These are phyloP conservation scores for Cnemophilus loriae DNA, from an alignment of 2,113 vertebrate species.

Conservation along the genomic window DNA sequence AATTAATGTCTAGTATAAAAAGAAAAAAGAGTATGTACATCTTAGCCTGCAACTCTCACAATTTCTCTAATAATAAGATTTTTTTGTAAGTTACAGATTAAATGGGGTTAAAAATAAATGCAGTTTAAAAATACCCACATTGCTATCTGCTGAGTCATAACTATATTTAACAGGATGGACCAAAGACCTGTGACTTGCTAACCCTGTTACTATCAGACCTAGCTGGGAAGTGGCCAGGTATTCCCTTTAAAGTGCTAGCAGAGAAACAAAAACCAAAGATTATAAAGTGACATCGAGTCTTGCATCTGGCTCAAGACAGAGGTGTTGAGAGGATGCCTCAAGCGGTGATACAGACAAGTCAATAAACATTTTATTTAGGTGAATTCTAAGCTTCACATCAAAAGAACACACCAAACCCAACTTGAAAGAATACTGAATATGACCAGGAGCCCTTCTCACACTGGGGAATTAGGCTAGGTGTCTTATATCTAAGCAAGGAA, in stretches of 20 bases:
- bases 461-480: background rate
- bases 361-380: background rate
- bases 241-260: background rate
- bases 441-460: accelerated
- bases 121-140: background rate
- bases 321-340: background rate
- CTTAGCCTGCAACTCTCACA: background rate
- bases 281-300: background rate
- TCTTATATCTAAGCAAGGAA: background rate
- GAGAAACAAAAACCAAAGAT: background rate
- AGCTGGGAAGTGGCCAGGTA: background rate
- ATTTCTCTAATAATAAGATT: background rate
- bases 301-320: background rate
- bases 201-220: background rate
- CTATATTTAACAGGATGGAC: background rate
- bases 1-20: background rate
- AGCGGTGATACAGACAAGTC: background rate
- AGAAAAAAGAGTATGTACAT: background rate
- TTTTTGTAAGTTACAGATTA: background rate
- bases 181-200: background rate
- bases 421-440: background rate
- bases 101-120: background rate
- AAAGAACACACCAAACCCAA: background rate
- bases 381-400: background rate
- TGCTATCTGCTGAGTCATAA: background rate